phyloP scores from a whole-genome alignment of 2,113 vertebrate genomes.

The Otolemur garnettii region DNA sequence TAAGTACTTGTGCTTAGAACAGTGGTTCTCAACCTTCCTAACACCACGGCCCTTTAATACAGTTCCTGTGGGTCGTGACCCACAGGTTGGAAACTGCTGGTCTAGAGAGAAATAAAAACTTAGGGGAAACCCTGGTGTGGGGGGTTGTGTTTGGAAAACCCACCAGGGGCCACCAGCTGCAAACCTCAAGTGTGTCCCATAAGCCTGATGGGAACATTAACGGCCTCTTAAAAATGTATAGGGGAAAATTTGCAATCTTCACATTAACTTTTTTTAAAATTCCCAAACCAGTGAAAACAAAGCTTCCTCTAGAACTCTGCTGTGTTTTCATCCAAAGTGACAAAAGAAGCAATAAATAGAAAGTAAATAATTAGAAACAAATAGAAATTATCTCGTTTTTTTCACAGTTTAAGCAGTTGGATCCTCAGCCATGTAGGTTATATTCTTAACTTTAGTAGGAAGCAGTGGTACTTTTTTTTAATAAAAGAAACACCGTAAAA shows the following conservation, averaged over 20 bases:
- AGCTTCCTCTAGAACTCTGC: not conserved
- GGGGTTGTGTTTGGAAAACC: slow-evolving; percentile 47
- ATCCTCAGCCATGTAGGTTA: slow-evolving; percentile 59
- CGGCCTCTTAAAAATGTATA: slow-evolving; percentile 57
- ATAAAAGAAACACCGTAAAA: slow-evolving; percentile 57
- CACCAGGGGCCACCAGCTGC: not conserved
- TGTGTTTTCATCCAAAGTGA: slow-evolving; percentile 60
- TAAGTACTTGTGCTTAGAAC: slow-evolving; percentile 49
- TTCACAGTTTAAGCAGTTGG: slow-evolving; percentile 67
- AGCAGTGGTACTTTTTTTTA: slow-evolving; percentile 64
- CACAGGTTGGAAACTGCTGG: too few relatives aligned
- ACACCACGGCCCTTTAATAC: too few relatives aligned
- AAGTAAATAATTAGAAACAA: not conserved
- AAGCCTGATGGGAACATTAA: not conserved
- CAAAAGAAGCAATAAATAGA: slow-evolving; percentile 52
- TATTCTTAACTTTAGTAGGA: slow-evolving; percentile 70
- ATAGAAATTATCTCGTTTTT: slow-evolving; percentile 62
- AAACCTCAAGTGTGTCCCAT: not conserved
- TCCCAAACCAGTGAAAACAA: not conserved
- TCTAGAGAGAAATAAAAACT: slow-evolving; percentile 52
- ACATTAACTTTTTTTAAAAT: not conserved
- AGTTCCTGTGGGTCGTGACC: too few relatives aligned
- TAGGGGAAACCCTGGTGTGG: not conserved
- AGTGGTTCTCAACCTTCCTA: too few relatives aligned
- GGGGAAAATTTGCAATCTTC: not conserved